phyloP scores from a whole-genome alignment of 2,797 vertebrate genomes.

The Muscicapa striata region DNA sequence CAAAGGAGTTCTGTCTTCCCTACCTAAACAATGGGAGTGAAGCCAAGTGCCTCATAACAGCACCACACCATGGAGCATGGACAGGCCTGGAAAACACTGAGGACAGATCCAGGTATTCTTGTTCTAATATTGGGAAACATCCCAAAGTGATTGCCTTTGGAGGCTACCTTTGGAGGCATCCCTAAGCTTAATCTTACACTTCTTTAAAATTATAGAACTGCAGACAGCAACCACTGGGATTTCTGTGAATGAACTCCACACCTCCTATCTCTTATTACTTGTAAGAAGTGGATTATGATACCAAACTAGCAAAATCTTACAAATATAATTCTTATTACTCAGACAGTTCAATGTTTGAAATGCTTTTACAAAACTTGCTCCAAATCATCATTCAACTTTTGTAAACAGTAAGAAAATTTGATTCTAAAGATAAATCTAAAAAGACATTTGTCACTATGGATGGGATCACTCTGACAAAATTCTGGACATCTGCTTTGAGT shows the following conservation, averaged over 20 bases:
- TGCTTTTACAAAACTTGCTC: neutral
- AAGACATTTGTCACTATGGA: neutral
- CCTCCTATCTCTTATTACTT: neutral
- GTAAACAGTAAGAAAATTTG: neutral
- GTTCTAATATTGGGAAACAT: neutral
- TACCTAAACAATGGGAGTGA: neutral
- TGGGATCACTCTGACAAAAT: neutral
- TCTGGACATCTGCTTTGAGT: neutral
- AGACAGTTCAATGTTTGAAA: neutral
- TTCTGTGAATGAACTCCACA: neutral
- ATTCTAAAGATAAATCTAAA: neutral
- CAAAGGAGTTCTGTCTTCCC: neutral
- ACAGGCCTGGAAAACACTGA: neutral
- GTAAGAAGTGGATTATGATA: neutral
- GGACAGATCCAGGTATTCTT: neutral
- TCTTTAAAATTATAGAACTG: neutral
- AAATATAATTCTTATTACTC: neutral
- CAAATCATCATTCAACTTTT: neutral
- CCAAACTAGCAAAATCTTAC: neutral
- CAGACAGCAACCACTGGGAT: neutral
- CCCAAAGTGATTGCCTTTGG: neutral
- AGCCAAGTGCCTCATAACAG: neutral
- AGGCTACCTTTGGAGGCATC: neutral
- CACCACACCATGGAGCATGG: fast-evolving
- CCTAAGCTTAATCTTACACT: neutral